Evolutionary conservation across 2,113 vertebrate genomes (phyloP).

Genomic region (Antigone vipio): DNA sequence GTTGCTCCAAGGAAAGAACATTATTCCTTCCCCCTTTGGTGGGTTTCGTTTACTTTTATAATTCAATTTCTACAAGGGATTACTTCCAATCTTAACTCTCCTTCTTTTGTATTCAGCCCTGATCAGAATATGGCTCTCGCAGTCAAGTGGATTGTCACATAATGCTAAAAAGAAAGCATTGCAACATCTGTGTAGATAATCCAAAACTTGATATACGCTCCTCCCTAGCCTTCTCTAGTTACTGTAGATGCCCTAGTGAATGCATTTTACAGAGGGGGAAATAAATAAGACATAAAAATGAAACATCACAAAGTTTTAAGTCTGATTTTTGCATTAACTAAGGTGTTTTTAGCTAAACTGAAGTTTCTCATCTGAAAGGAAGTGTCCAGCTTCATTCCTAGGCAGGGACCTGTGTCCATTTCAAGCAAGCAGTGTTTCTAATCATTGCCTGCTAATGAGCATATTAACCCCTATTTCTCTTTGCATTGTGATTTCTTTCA

Average conservation of each 20-base stretch:
- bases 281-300: neutral
- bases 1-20: neutral
- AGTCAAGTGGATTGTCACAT: neutral
- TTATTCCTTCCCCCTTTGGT: neutral
- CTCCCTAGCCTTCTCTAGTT: neutral
- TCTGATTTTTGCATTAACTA: neutral
- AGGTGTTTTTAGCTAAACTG: neutral
- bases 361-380: neutral
- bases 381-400: neutral
- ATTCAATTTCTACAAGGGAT: neutral
- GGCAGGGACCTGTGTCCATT: neutral
- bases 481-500: neutral
- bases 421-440: neutral
- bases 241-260: fast-evolving
- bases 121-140: neutral
- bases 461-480: neutral
- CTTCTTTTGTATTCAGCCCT: neutral
- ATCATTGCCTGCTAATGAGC: neutral
- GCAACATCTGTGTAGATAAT: neutral
- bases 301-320: neutral
- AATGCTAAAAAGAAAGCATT: neutral
- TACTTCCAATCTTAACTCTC: neutral
- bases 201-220: neutral
- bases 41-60: neutral
- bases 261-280: neutral